Conservation (phyloP, 2,797 vertebrate species). For the Rhincodon typus region DNA sequence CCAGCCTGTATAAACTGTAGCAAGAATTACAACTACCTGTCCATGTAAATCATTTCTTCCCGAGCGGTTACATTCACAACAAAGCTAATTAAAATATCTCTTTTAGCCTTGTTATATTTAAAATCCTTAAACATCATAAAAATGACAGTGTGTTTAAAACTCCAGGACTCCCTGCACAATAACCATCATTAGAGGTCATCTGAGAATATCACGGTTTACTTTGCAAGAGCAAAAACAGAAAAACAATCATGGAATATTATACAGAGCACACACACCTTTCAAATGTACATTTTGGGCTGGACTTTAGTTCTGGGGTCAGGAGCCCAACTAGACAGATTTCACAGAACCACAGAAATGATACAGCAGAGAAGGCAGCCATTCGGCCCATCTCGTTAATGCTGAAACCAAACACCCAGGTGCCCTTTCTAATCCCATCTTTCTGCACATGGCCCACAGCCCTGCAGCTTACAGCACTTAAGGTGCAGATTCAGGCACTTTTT, state of each 20-base stretch:
- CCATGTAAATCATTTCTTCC: not conserved
- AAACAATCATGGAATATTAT: not conserved
- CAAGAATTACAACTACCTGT: not conserved
- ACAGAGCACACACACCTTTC: not conserved
- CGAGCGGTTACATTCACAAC: not conserved
- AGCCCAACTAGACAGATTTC: not conserved
- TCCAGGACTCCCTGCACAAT: not conserved
- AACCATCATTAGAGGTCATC: not conserved
- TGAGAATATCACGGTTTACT: not conserved
- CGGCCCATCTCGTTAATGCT: too few relatives aligned
- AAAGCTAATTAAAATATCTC: not conserved
- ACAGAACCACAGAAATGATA: too few relatives aligned
- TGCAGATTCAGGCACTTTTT: too few relatives aligned
- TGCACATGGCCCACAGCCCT: too few relatives aligned
- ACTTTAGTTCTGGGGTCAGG: not conserved
- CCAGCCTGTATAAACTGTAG: not conserved
- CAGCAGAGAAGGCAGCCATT: too few relatives aligned
- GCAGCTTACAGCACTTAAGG: too few relatives aligned
- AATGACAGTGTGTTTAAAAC: constrained; percentile 6
- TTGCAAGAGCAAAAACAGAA: not conserved
- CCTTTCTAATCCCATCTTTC: too few relatives aligned
- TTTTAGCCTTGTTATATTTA: not conserved
- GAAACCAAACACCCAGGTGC: too few relatives aligned
- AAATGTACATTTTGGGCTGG: not conserved
- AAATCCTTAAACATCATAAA: not conserved